Evolutionary conservation across 2,113 vertebrate species (phyloP).

Genomic region (Tachysurus vachellii): DNA sequence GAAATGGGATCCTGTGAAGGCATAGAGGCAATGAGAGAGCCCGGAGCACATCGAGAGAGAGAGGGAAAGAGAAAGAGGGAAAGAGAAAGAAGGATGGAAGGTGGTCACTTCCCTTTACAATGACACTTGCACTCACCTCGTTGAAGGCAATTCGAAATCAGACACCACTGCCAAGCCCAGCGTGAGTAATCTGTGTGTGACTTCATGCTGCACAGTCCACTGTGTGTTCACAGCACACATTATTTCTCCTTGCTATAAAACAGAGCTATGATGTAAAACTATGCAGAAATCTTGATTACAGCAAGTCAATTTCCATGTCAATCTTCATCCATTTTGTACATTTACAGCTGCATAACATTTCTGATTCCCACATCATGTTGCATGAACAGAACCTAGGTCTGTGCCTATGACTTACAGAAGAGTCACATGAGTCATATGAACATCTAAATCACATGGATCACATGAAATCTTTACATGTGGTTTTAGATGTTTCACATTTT

Average conservation of each 20-base stretch:
- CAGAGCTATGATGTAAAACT: neutral
- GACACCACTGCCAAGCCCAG: constrained; percentile 62
- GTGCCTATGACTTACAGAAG: neutral
- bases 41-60: constrained; percentile 42
- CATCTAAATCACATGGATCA: neutral
- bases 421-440: neutral
- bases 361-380: neutral
- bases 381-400: neutral
- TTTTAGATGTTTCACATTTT: neutral
- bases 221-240: neutral
- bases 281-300: neutral
- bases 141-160: constrained; percentile 68
- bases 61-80: neutral
- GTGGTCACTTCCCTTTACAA: constrained; percentile 83
- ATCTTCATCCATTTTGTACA: neutral
- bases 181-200: constrained; percentile 65
- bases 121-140: constrained; percentile 81
- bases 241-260: neutral
- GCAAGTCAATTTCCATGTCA: neutral
- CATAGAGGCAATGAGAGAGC: constrained; percentile 45
- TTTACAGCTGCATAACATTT: neutral
- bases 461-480: neutral
- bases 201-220: constrained; percentile 24
- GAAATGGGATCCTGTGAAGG: constrained; percentile 77
- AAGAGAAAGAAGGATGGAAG: constrained; percentile 50